phyloP scores from a whole-genome alignment of 2,888 invertebrate genomes.

The Leucania comma region DNA sequence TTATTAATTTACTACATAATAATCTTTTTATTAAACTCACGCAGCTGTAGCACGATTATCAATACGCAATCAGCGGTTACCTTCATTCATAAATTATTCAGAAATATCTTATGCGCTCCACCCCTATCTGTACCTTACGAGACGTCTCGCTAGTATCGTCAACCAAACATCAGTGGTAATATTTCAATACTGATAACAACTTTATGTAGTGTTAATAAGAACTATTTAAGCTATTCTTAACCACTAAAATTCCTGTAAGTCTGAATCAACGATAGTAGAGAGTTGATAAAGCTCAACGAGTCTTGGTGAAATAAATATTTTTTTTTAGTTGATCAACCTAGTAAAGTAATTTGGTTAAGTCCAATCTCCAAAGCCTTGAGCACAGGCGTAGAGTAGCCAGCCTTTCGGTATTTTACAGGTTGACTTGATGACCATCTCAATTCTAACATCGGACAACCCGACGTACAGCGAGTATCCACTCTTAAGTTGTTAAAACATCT shows the following conservation, averaged over 20 bases:
- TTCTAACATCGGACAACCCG: no score
- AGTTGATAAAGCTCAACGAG: no score
- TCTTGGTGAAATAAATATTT: no score
- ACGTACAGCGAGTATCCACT: no score
- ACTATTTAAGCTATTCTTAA: no score
- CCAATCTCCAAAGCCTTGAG: no score
- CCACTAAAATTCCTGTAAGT: neutral
- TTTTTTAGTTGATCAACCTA: no score
- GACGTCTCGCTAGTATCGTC: conserved; percentile 1
- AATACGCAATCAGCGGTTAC: conserved; percentile 29
- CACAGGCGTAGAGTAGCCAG: no score
- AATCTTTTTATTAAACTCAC: conserved; percentile 9
- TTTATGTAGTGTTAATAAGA: neutral
- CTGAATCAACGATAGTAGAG: neutral
- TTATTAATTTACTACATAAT: conserved; percentile 16
- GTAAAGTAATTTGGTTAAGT: no score
- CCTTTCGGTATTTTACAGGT: no score
- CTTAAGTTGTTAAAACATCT: no score
- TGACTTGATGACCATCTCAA: no score
- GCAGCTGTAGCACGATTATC: conserved; percentile 1
- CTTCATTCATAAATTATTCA: conserved; percentile 30
- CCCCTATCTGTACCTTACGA: neutral
- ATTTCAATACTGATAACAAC: neutral
- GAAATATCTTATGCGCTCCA: conserved; percentile 28
- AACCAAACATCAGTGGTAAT: neutral